Conservation (phyloP, 92 coral and sea anemone genomes). For the Epizoanthus fatuus region DNA sequence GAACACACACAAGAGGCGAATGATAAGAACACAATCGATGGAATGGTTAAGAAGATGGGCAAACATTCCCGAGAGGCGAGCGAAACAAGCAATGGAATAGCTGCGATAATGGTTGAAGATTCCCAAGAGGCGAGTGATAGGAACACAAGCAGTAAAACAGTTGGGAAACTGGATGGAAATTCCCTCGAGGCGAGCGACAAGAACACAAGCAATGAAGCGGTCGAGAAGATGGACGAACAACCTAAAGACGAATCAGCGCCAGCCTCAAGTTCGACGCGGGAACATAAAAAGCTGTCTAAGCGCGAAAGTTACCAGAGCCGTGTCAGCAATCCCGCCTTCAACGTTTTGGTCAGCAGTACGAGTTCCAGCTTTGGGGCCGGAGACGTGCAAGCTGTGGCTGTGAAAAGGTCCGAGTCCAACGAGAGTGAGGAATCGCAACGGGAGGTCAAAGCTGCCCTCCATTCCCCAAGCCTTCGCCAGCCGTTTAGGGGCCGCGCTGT, state of each 20-base stretch:
- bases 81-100: too few relatives aligned
- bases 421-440: conserved; percentile 18
- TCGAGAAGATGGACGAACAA: too few relatives aligned
- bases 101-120: too few relatives aligned
- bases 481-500: conserved; percentile 74
- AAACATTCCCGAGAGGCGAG: too few relatives aligned
- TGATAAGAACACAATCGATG: too few relatives aligned
- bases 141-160: too few relatives aligned
- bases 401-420: conserved; percentile 1
- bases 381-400: neutral
- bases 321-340: neutral
- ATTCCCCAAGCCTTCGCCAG: conserved; percentile 67
- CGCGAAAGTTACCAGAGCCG: conserved; percentile 13
- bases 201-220: too few relatives aligned
- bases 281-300: neutral
- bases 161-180: too few relatives aligned
- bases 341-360: neutral
- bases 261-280: neutral
- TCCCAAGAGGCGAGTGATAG: too few relatives aligned
- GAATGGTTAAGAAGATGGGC: too few relatives aligned
- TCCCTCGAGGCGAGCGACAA: too few relatives aligned
- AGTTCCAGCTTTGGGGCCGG: neutral
- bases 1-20: neutral
- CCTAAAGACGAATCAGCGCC: neutral
- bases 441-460: conserved; percentile 59